These are phyloP conservation scores for Druceiella hillmani DNA, from an alignment of 2,888 invertebrate species.

Conservation along the genomic window DNA sequence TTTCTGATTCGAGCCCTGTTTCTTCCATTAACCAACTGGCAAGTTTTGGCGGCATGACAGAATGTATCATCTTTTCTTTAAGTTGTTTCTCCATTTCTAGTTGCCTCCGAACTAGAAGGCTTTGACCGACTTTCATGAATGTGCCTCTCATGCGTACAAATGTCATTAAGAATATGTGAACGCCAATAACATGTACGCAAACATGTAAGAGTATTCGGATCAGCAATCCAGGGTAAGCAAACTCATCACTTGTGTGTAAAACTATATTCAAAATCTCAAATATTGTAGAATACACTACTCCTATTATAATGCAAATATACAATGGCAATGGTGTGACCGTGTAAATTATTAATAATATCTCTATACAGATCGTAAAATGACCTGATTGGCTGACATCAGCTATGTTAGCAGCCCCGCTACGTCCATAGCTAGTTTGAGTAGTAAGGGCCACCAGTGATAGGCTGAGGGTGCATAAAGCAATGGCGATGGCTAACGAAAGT, in stretches of 20 bases:
- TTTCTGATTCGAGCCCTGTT: conserved; percentile 56
- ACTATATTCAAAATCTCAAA: conserved; percentile 72
- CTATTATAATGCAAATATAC: conserved; percentile 76
- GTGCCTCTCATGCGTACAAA: conserved; percentile 91
- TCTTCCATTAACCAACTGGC: conserved; percentile 81
- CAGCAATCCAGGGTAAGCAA: conserved; percentile 54
- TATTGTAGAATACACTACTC: conserved; percentile 73
- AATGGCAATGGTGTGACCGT: conserved; percentile 90
- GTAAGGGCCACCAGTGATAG: conserved; percentile 58
- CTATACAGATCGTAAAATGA: conserved; percentile 78
- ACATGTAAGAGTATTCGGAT: conserved; percentile 76
- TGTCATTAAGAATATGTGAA: conserved; percentile 90
- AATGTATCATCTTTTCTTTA: conserved; percentile 96
- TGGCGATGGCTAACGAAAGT: conserved; percentile 67
- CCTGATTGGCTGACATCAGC: conserved; percentile 71
- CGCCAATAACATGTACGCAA: conserved; percentile 86
- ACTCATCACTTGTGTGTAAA: conserved; percentile 46
- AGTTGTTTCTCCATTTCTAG: conserved; percentile 90
- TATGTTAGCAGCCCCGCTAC: conserved; percentile 37
- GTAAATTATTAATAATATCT: conserved; percentile 86
- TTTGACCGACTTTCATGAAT: conserved; percentile 95
- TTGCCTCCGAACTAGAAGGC: conserved; percentile 81
- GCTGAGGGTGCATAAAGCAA: conserved; percentile 65
- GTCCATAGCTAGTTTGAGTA: conserved; percentile 45
- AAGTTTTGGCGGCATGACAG: conserved; percentile 94